Conservation (phyloP, 2,888 invertebrate genomes). For the Brassicogethes aeneus region DNA sequence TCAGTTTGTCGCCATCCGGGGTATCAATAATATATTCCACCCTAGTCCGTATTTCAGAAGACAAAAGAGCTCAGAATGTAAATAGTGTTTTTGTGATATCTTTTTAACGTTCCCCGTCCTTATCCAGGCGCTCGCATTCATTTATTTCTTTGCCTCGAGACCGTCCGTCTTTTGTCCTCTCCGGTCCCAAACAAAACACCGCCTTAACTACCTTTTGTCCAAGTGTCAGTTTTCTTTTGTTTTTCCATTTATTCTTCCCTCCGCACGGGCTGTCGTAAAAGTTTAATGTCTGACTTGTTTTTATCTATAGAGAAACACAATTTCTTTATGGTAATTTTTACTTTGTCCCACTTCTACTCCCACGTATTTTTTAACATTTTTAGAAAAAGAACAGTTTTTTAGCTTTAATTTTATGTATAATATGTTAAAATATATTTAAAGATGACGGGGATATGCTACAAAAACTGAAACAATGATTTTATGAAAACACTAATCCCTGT, state of each 20-base stretch:
- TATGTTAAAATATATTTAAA: no score
- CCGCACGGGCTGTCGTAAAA: conserved; percentile 31
- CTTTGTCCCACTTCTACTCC: no score
- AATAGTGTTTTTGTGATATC: conserved; percentile 44
- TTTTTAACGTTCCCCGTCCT: conserved; percentile 36
- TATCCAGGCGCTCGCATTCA: conserved; percentile 26
- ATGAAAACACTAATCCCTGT: no score
- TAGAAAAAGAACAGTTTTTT: no score
- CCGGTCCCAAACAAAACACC: conserved; percentile 37
- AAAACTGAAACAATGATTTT: no score
- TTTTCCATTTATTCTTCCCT: conserved; percentile 25
- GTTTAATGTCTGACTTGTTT: conserved; percentile 34
- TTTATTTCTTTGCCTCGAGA: conserved; percentile 39
- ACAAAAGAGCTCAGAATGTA: conserved; percentile 40
- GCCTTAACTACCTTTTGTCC: conserved; percentile 44
- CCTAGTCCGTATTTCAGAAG: conserved; percentile 28
- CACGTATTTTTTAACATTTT: no score
- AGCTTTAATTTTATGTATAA: no score
- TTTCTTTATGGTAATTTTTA: conserved; percentile 21
- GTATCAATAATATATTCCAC: conserved; percentile 23
- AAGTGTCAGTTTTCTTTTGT: conserved; percentile 43
- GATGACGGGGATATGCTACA: no score
- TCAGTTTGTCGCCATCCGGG: no score
- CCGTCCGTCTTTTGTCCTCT: conserved; percentile 37
- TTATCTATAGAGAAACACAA: conserved; percentile 25